Percentiles rank a stretch among this genome's conserved stretches.
phyloP scores from a whole-genome alignment of 1,140 invertebrate genomes.

The Zophobas atratus region DNA sequence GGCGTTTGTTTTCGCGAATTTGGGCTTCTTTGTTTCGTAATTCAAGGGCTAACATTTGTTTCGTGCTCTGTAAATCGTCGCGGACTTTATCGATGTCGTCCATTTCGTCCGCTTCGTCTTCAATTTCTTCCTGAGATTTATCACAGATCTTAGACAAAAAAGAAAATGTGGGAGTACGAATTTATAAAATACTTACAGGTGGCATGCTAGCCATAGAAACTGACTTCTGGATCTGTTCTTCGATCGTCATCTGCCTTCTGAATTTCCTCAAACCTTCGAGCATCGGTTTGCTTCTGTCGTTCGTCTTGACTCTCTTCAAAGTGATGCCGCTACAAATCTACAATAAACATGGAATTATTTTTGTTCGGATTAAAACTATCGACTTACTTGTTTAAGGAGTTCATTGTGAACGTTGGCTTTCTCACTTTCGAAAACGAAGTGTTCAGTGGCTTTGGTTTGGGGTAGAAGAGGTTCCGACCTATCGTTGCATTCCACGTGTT shows the following conservation, averaged over 20 bases:
- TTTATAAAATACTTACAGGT: conserved; percentile 58
- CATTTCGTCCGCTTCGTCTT: conserved; percentile 83
- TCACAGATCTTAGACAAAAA: background rate
- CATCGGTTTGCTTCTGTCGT: conserved; percentile 89
- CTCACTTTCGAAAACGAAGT: conserved; percentile 93
- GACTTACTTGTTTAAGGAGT: conserved; percentile 78
- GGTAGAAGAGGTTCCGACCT: conserved; percentile 75
- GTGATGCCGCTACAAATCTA: conserved; percentile 83
- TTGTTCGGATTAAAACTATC: background rate
- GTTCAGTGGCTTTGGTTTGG: conserved; percentile 73
- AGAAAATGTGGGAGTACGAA: background rate
- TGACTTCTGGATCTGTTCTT: conserved; percentile 88
- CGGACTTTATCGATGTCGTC: conserved; percentile 93
- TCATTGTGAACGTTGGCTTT: conserved; percentile 87
- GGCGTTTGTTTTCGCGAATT: conserved; percentile 88
- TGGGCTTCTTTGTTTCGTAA: conserved; percentile 88
- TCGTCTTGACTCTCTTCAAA: conserved; percentile 84
- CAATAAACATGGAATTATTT: conserved; percentile 14
- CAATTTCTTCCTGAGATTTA: conserved; percentile 62
- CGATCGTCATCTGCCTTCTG: conserved; percentile 88
- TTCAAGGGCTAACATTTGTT: conserved; percentile 90
- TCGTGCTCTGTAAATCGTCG: conserved; percentile 91
- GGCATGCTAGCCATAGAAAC: conserved; percentile 75
- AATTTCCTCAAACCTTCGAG: conserved; percentile 89
- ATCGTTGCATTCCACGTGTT: conserved; percentile 88